phyloP scores from a whole-genome alignment of 2,888 invertebrate species.

The Sericinus montela region DNA sequence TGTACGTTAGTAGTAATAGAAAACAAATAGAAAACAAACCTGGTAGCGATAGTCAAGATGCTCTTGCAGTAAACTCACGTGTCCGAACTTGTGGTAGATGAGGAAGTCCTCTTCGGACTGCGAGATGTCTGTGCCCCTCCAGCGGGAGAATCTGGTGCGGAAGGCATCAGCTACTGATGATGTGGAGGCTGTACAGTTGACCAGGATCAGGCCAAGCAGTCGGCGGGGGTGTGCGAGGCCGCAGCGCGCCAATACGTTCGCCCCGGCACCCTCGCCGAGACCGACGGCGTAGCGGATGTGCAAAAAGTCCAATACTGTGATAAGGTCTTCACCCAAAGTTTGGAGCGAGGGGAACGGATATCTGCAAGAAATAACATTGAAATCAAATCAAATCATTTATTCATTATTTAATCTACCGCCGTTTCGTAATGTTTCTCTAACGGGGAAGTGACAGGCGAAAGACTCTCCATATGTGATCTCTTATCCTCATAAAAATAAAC shows the following conservation, averaged over 20 bases:
- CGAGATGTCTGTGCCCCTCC: slow-evolving; percentile 91
- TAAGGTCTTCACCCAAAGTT: slow-evolving; percentile 88
- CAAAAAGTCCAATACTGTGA: slow-evolving; percentile 89
- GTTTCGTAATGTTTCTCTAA: no score
- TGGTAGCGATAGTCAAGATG: slow-evolving; percentile 54
- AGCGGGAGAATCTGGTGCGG: slow-evolving; percentile 90
- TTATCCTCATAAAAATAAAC: no score
- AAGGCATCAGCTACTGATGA: slow-evolving; percentile 92
- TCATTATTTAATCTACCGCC: no score
- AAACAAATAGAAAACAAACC: slow-evolving; percentile 40
- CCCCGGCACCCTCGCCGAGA: slow-evolving; percentile 93
- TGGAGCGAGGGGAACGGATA: slow-evolving; percentile 91
- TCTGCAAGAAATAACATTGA: slow-evolving; percentile 50
- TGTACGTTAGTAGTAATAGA: slow-evolving; percentile 1
- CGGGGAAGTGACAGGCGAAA: no score
- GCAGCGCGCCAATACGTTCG: slow-evolving; percentile 91
- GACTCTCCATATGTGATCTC: no score
- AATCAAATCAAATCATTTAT: no score
- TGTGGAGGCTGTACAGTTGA: slow-evolving; percentile 93
- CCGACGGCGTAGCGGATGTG: slow-evolving; percentile 91
- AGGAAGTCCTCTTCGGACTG: slow-evolving; percentile 93
- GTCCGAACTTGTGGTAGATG: slow-evolving; percentile 94
- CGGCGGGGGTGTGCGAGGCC: slow-evolving; percentile 89
- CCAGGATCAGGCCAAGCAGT: slow-evolving; percentile 88
- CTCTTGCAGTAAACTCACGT: slow-evolving; percentile 82